Evolutionary conservation across 2,797 vertebrate species (phyloP).

Genomic region (Octomys mimax): DNA sequence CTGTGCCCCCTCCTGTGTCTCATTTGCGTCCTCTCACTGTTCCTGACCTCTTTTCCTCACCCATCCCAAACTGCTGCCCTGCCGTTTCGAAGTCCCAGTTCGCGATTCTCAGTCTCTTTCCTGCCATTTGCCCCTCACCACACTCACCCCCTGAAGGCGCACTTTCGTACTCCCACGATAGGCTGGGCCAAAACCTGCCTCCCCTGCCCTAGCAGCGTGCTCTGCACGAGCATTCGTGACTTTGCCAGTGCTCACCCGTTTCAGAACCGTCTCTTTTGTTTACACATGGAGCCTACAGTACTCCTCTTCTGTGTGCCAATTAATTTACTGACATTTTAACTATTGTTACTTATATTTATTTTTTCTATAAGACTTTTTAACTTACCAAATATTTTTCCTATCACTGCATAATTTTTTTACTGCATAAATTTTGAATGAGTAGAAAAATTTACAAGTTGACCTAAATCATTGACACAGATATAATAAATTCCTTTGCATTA

Average conservation of each 20-base stretch:
- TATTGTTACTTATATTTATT: neutral
- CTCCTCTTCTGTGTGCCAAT: neutral
- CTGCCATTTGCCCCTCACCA: neutral
- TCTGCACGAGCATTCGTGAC: neutral
- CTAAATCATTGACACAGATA: neutral
- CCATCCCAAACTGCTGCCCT: neutral
- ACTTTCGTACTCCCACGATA: neutral
- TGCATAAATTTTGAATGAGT: neutral
- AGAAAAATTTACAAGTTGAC: neutral
- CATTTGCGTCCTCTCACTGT: neutral
- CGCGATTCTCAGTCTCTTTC: neutral
- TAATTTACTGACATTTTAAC: neutral
- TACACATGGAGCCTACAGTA: neutral
- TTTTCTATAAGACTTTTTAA: neutral
- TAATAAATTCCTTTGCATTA: neutral
- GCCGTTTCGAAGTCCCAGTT: neutral
- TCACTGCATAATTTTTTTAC: neutral
- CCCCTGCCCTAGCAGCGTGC: neutral
- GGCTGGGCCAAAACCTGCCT: neutral
- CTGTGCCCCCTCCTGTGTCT: neutral
- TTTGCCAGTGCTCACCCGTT: neutral
- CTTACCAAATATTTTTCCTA: neutral
- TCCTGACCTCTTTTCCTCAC: neutral
- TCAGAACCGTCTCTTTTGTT: neutral
- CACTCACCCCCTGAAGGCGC: neutral